Evolutionary conservation across 1,140 invertebrate genomes (phyloP).

Genomic region (Ceratina australensis): DNA sequence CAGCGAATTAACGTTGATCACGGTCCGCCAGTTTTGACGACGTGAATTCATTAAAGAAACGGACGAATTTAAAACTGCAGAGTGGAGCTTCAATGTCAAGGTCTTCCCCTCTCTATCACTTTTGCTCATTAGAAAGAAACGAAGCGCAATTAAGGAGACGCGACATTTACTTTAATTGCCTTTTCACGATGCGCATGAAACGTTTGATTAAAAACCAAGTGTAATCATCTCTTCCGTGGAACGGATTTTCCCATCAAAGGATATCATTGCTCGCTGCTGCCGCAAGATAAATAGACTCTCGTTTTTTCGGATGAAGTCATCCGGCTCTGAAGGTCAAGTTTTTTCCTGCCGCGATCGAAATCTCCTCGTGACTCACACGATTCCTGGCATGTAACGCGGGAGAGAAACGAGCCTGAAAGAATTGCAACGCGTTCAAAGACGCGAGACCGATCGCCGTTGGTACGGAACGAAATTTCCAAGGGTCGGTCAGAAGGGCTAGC

Average conservation of each 20-base stretch:
- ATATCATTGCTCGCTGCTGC: not conserved
- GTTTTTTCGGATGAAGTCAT: not conserved
- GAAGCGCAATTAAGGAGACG: not conserved
- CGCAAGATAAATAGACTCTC: not conserved
- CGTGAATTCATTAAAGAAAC: constrained; percentile 3
- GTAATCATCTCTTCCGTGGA: too few species aligned
- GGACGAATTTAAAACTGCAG: not conserved
- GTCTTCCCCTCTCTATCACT: not conserved
- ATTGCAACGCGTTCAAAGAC: constrained; percentile 22
- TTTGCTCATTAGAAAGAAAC: not conserved
- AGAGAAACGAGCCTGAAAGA: too few species aligned
- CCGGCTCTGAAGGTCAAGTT: not conserved
- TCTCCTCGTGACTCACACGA: too few species aligned
- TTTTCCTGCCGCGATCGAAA: not conserved
- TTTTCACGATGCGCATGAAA: too few species aligned
- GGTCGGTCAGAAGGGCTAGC: constrained; percentile 1
- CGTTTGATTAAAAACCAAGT: too few species aligned
- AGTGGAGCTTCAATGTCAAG: constrained; percentile 11
- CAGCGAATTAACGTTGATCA: constrained; percentile 33
- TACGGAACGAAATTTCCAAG: constrained; percentile 27
- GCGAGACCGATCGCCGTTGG: constrained; percentile 26
- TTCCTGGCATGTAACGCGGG: too few species aligned
- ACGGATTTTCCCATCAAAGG: not conserved
- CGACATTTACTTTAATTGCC: not conserved
- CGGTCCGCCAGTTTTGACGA: not conserved